These are phyloP conservation scores for Tetanocera ferruginea DNA, from an alignment of 2,888 invertebrate species.

Conservation along the genomic window DNA sequence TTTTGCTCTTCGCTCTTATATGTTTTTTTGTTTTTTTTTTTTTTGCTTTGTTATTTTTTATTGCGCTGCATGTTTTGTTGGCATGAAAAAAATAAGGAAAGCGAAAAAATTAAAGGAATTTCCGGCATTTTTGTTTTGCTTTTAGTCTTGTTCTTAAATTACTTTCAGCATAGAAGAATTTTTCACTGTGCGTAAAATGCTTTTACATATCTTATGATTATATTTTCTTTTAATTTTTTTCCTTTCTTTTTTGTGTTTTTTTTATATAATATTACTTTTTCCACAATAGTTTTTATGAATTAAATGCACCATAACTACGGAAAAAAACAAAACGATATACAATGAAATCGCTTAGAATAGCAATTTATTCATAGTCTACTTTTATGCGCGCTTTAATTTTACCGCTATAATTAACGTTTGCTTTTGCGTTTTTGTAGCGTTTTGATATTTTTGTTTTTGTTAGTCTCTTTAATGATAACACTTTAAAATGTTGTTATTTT, in stretches of 20 bases:
- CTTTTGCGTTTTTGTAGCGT: not conserved
- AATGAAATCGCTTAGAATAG: not conserved
- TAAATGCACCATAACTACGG: not conserved
- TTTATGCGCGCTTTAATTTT: not conserved
- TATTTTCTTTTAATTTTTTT: conserved; percentile 1
- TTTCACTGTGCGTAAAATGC: conserved; percentile 11
- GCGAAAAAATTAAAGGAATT: conserved; percentile 33
- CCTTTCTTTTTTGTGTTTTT: conserved; percentile 20
- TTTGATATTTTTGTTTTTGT: not conserved
- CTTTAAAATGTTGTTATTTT: not conserved
- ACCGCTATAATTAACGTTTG: conserved; percentile 6
- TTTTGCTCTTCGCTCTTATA: conserved; percentile 8
- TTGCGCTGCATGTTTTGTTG: conserved; percentile 1
- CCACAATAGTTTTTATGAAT: not conserved
- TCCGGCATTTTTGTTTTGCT: conserved; percentile 22
- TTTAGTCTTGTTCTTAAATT: conserved; percentile 2
- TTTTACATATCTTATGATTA: conserved; percentile 21
- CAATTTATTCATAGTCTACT: conserved; percentile 2
- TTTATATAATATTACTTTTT: conserved; percentile 1
- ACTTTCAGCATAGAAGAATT: not conserved
- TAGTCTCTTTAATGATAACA: not conserved
- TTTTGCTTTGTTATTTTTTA: conserved; percentile 24
- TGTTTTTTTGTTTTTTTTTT: conserved; percentile 21
- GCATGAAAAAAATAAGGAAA: not conserved
- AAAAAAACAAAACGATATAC: not conserved